Evolutionary conservation across 2,797 vertebrate species (phyloP), one percentile per base, ranked within the genome.

Genomic region (Sciurus carolinensis): DNA sequence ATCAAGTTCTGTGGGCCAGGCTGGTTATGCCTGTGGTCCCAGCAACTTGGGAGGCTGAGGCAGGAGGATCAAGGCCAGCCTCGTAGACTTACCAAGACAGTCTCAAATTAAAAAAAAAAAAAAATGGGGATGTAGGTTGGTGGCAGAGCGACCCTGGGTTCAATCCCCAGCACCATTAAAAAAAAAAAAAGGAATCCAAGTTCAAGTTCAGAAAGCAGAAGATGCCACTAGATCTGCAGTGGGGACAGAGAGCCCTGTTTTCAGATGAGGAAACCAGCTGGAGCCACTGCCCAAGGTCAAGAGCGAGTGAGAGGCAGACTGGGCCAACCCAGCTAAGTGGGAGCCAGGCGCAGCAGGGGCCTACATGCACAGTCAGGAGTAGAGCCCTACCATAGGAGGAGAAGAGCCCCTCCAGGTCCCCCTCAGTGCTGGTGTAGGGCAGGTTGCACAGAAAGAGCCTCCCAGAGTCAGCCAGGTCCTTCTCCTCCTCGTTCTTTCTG

Each of bases 391-490:
- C 99, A 0, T 99, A 99, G 98, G 99, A 98, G 3, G 98, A 97
- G 88, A 99, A 99, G 0, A 99, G 97, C 76, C 99, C 98, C 90
- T 99, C 99, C 87, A 99, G 97, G 87, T 99, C 99, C 52, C 99
- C 99, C 98, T 99, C 99, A 0, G 99, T 99, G 98, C 99, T 99
- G 14, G 99, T 99, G 97, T 99, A 99, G 11, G 99, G 99, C 93
- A 99, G 99, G 94, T 99, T 99, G 95, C 99, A 98, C 92, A 99
- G 97, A 77, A 99, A 99, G 8, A 99, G 99, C 33, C 99, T 98
- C 54, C 99, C 99, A 0, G 99, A 99, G 62, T 99, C 99, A 0
- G 99, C 98, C 87, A 99, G 98, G 64, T 99, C 99, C 96, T 99
- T 99, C 69, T 99, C 36, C 87, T 99, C 99, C 94, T 99, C 99